These are phyloP conservation scores for Enteromius trimaculatus DNA, from an alignment of 2,797 vertebrate species.

Conservation along the genomic window DNA sequence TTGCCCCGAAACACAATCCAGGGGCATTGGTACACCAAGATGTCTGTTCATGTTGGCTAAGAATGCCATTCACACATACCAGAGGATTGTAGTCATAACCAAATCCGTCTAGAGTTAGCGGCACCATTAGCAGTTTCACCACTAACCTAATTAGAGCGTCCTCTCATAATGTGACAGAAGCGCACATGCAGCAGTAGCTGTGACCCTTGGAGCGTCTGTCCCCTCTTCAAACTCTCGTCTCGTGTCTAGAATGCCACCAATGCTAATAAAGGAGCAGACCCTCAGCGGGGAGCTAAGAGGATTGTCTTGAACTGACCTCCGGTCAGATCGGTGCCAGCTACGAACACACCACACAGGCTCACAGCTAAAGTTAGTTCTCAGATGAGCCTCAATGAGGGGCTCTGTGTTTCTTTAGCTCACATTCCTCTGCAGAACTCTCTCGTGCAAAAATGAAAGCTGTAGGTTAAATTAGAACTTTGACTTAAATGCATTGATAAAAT, in stretches of 20 bases:
- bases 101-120: slow-evolving; percentile 20
- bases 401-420: neutral
- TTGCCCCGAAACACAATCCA: slow-evolving; percentile 20
- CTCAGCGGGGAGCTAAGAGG: slow-evolving; percentile 58
- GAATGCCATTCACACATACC: slow-evolving; percentile 37
- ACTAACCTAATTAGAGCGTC: slow-evolving; percentile 24
- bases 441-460: neutral
- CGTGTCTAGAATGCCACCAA: slow-evolving; percentile 52
- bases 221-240: slow-evolving; percentile 44
- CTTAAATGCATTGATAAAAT: neutral
- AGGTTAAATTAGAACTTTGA: neutral
- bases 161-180: slow-evolving; percentile 35
- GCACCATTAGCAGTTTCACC: slow-evolving; percentile 35
- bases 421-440: neutral
- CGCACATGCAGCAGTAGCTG: slow-evolving; percentile 27
- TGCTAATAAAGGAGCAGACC: slow-evolving; percentile 53
- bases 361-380: slow-evolving; percentile 58
- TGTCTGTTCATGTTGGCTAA: neutral
- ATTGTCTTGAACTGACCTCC: slow-evolving; percentile 51
- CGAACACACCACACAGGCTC: slow-evolving; percentile 45
- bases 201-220: slow-evolving; percentile 47
- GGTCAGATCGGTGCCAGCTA: slow-evolving; percentile 39
- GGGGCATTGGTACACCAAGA: neutral
- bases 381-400: slow-evolving; percentile 14
- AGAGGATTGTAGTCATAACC: slow-evolving; percentile 17